phyloP scores from a whole-genome alignment of 2,888 invertebrate genomes.

The Drosophila neonasuta region DNA sequence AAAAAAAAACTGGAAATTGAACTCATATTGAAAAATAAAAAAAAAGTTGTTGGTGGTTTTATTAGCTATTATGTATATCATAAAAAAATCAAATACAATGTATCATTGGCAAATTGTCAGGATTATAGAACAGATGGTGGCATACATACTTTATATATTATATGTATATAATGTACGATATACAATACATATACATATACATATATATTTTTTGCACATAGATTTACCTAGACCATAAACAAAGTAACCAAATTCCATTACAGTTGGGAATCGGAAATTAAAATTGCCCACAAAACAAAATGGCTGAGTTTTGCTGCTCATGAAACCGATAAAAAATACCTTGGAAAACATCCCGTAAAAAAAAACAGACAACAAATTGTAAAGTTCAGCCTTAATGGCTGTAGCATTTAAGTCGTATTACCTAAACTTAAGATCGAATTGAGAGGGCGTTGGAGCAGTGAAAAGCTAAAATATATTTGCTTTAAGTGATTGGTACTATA shows the following conservation, averaged over 20 bases:
- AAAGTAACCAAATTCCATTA: constrained; percentile 27
- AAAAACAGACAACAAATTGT: constrained; percentile 46
- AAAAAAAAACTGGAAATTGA: constrained; percentile 11
- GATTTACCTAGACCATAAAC: constrained; percentile 63
- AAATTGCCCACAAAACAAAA: constrained; percentile 26
- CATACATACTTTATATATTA: constrained; percentile 33
- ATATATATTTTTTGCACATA: constrained; percentile 74
- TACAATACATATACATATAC: constrained; percentile 61
- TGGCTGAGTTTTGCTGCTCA: constrained; percentile 24
- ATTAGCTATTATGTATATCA: constrained; percentile 53
- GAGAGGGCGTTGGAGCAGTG: constrained; percentile 29
- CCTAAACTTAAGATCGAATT: constrained; percentile 29
- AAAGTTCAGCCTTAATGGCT: constrained; percentile 55
- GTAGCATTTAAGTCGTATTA: constrained; percentile 53
- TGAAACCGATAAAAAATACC: constrained; percentile 19
- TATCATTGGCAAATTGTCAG: constrained; percentile 74
- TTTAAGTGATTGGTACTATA: too few relatives aligned
- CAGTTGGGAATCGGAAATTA: constrained; percentile 30
- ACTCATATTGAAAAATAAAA: constrained; percentile 22
- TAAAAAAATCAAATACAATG: constrained; percentile 29
- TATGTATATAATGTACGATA: constrained; percentile 54
- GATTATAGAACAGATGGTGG: constrained; percentile 15
- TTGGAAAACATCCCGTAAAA: constrained; percentile 20
- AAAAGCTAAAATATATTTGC: not conserved
- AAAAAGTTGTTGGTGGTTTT: constrained; percentile 68